Base-by-base conservation (phyloP, 2,113 vertebrate species). In the Peucedramus taeniatus region DNA sequence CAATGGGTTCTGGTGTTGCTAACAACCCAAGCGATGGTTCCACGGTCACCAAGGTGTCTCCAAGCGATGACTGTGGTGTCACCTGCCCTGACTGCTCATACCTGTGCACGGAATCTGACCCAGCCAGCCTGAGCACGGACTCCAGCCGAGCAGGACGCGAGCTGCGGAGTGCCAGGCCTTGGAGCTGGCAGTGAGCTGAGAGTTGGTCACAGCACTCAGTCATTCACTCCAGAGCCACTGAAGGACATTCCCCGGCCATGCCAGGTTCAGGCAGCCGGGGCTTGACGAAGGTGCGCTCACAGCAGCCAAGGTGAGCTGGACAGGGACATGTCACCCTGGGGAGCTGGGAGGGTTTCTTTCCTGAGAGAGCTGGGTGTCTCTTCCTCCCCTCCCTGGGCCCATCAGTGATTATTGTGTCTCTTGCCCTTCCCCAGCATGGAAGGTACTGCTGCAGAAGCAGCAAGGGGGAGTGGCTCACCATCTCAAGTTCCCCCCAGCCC, bases 61-160 rank as follows among this genome's bases (percentile, higher is more conserved):
- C 65, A 9, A 3, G 74, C 0, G 0, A 28, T 2, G 9, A 10
- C 2, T 33, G 57, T 19, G 66, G 10, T 7, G 22, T 50, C 59
- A 80, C 42, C 42, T 18, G 11, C 76, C 31, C 57, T 19, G 13
- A 22, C n/a, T 2, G 49, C 12, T 56, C 12, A 0, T 11, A 42
- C 10, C 76, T 24, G 13, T 20, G 6, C 16, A 13, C 7, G 0
- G 22, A 39, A 16, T 1, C 22, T 4, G 23, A 45, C 8, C 12
- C 8, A 3, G 22, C 18, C 83, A 69, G 74, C 9, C 84, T 35
- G 75, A 1, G 14, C 40, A 15, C 6, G 0, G 75, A 56, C 35
- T 27, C 42, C 51, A 7, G 70, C 44, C 5, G 1, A 72, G 66
- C 76, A 49, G 49, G 40, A 28, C 26, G 16, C 17, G 2, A 49